These are phyloP conservation scores for Orthosia incerta DNA, from an alignment of 2,888 invertebrate genomes.

Conservation along the genomic window DNA sequence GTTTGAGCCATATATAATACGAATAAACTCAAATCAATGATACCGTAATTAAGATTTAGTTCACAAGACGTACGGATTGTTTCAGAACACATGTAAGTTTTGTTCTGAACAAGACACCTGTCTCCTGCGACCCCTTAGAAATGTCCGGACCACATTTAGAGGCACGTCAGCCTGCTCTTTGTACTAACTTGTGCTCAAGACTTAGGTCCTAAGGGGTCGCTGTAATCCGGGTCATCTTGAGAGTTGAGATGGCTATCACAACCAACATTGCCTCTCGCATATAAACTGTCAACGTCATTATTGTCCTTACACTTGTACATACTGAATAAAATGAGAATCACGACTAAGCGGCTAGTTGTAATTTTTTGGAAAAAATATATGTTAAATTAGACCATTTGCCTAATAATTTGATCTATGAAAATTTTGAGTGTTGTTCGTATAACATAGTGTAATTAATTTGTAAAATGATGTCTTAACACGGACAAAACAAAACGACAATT, in stretches of 20 bases:
- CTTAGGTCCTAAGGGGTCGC: background rate
- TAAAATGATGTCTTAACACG: no score
- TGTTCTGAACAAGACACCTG: conserved; percentile 6
- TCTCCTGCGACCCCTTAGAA: background rate
- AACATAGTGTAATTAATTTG: no score
- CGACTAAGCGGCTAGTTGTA: no score
- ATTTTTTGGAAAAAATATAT: no score
- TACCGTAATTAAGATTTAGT: background rate
- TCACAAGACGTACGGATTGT: background rate
- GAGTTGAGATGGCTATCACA: background rate
- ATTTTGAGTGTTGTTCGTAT: no score
- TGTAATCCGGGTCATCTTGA: background rate
- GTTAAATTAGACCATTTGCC: no score
- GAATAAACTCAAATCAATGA: background rate
- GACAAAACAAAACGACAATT: no score
- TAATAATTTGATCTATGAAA: no score
- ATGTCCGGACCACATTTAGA: background rate
- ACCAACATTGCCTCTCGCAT: background rate
- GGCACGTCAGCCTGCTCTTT: background rate
- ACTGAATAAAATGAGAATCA: no score
- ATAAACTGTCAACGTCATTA: background rate
- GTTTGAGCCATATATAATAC: no score
- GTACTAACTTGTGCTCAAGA: background rate
- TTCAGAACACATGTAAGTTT: background rate
- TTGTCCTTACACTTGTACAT: no score